phyloP scores from a whole-genome alignment of 2,888 invertebrate species.

The Protonemura montana region DNA sequence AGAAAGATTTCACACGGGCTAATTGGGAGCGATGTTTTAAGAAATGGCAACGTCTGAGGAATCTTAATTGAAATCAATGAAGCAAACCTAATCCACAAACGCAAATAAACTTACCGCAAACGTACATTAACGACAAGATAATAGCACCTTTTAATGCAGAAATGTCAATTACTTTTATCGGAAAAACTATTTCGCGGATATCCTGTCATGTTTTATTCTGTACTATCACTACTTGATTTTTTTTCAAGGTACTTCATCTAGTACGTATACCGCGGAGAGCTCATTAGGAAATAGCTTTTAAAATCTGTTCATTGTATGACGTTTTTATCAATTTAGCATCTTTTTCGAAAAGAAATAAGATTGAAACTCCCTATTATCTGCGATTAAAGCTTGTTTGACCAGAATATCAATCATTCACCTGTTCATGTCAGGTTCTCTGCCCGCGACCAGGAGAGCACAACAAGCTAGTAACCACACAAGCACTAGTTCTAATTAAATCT shows the following conservation, averaged over 20 bases:
- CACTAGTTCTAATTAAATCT: constrained; percentile 34
- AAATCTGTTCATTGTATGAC: not conserved
- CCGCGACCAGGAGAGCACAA: not conserved
- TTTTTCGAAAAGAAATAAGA: constrained; percentile 9
- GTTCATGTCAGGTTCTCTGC: not conserved
- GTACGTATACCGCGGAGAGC: not conserved
- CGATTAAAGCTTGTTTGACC: constrained; percentile 10
- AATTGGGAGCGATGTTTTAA: not conserved
- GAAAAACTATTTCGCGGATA: not conserved
- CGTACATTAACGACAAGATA: not conserved
- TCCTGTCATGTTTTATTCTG: not conserved
- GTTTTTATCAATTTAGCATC: constrained; percentile 4
- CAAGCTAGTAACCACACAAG: not conserved
- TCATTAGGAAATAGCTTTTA: not conserved
- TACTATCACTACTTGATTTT: too few relatives aligned
- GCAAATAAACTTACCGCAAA: too few relatives aligned
- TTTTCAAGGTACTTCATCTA: not conserved
- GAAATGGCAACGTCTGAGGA: not conserved
- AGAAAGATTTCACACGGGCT: not conserved
- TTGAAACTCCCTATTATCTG: constrained; percentile 4
- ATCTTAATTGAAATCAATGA: not conserved
- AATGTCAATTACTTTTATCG: not conserved
- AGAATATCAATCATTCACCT: not conserved
- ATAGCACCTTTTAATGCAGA: not conserved
- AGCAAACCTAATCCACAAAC: not conserved